Evolutionary conservation across 2,888 invertebrate species (phyloP).

Genomic region (Flexamia atlantica): DNA sequence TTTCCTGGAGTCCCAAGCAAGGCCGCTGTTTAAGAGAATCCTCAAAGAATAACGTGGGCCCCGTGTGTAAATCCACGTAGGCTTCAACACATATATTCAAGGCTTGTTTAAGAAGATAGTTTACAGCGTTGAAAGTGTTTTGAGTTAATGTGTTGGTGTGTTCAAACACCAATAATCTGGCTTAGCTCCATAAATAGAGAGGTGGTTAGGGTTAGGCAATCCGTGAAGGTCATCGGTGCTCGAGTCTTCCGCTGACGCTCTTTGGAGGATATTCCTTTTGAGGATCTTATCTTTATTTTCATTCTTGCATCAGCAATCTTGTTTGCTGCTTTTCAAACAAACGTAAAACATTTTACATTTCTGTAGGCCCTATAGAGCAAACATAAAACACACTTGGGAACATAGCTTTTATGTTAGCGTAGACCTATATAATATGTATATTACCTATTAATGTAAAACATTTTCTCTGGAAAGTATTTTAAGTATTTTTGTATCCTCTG

Average conservation of each 20-base stretch:
- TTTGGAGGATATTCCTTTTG: neutral
- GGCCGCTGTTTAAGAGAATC: neutral
- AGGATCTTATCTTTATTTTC: no score
- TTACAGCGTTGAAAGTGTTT: slow-evolving; percentile 30
- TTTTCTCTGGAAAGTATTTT: no score
- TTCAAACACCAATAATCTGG: slow-evolving; percentile 40
- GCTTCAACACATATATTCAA: slow-evolving; percentile 54
- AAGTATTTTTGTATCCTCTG: no score
- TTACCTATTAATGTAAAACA: no score
- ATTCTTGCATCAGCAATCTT: no score
- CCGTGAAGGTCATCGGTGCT: slow-evolving; percentile 3
- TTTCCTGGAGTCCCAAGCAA: neutral
- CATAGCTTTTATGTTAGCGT: no score
- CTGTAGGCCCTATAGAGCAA: no score
- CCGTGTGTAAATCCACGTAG: slow-evolving; percentile 23
- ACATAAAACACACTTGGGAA: no score
- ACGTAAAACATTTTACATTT: no score
- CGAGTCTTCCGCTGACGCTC: neutral
- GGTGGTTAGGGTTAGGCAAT: slow-evolving; percentile 26
- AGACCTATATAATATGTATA: no score
- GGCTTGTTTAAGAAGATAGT: slow-evolving; percentile 23
- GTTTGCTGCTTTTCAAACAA: no score
- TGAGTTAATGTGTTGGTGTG: slow-evolving; percentile 21
- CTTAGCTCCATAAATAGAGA: slow-evolving; percentile 43
- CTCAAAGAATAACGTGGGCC: neutral